Base-by-base conservation (phyloP, 2,113 vertebrate genomes). In the Holacanthus passer region DNA sequence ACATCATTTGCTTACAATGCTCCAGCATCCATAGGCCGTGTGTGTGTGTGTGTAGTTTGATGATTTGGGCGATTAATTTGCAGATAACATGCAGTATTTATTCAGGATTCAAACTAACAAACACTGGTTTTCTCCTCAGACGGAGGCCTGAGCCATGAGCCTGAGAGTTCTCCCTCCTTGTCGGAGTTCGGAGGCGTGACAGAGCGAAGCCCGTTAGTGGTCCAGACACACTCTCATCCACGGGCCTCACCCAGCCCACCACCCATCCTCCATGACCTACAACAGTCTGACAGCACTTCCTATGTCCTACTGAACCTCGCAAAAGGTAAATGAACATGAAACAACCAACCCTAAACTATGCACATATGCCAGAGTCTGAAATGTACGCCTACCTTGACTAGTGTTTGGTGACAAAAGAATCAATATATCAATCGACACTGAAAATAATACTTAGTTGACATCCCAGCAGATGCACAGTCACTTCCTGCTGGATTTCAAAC, bases 291-390 rank as follows among this genome's bases (percentile, higher is more conserved):
- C 77, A 97, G 94, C 94, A 96, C 97, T 65, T 99, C 98, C 41
- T 99, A 98, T 84, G 97, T 99, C 91, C 96, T 99, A 47, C 97
- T 99, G 79, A 99, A 99, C 89, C 93, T 99, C 17, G 98, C 98
- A n/a, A 97, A 98, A 96, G 96, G 98, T 98, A 80, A 63, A 53
- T 3, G 3, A n/a, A 37, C 17, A 62, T n/a, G 7, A 41, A 64
- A 63, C 11, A 31, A 13, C 20, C 9, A 4, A 39, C 6, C 3
- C 5, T 11, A 17, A 14, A 11, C 6, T 7, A 7, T 11, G 17
- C 65, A 48, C 17, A n/a, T 9, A 8, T 32, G 10, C 6, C 13
- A 17, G 11, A 56, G 24, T 32, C 24, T 1, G 2, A 67, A 1
- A 31, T 0, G 8, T 11, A 14, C n/a, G 32, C 11, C 17, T 37